These are phyloP conservation scores for Argya squamiceps DNA, from an alignment of 2,797 vertebrate genomes.

Conservation along the genomic window DNA sequence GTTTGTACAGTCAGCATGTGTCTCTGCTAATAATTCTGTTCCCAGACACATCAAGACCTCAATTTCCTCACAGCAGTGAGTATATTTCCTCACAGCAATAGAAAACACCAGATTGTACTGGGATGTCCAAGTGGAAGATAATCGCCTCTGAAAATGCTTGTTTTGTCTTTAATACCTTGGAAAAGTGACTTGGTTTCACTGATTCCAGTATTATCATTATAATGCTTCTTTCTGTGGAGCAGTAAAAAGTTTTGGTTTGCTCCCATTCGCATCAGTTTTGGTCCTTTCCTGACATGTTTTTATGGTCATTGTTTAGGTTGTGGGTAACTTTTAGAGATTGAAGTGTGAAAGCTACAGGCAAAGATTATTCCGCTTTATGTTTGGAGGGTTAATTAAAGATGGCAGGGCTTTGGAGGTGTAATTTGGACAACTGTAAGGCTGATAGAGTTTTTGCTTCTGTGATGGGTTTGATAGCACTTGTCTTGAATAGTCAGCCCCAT, in stretches of 20 bases:
- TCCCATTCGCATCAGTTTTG: neutral
- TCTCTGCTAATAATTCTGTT: neutral
- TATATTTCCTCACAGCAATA: neutral
- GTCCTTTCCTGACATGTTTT: neutral
- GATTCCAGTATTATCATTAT: neutral
- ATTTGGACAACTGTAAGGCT: neutral
- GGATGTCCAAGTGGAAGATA: neutral
- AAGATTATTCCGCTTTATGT: neutral
- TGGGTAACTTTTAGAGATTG: neutral
- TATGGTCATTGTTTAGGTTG: neutral
- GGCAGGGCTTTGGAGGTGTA: neutral
- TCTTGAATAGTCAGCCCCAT: neutral
- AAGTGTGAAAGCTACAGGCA: neutral
- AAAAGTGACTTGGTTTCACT: neutral
- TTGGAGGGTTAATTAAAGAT: neutral
- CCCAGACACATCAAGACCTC: neutral
- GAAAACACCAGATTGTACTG: neutral
- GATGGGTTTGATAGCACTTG: neutral
- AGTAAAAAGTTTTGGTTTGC: neutral
- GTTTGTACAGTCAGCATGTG: neutral
- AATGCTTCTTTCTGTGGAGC: neutral
- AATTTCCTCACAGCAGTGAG: neutral
- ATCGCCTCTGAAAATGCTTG: neutral
- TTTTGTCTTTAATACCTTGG: neutral
- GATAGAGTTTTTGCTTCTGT: neutral